Evolutionary conservation across 2,888 invertebrate genomes (phyloP).

Genomic region (Lysandra coridon): DNA sequence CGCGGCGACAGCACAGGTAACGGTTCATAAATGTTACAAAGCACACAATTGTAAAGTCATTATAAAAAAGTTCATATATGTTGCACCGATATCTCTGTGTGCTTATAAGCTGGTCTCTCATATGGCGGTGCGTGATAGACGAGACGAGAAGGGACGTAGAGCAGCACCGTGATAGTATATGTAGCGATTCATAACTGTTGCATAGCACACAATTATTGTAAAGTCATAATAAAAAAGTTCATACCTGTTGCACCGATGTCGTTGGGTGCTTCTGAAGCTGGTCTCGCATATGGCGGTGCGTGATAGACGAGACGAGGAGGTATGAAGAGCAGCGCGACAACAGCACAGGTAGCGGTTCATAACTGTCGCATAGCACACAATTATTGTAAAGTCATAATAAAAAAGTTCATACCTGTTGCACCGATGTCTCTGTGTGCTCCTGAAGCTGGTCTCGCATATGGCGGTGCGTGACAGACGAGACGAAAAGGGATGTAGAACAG

Average conservation of each 20-base stretch:
- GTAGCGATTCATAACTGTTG: no score
- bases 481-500: constrained; percentile 67
- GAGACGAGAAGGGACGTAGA: no score
- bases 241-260: constrained; percentile 69
- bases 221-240: not conserved
- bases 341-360: constrained; percentile 90
- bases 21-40: constrained; percentile 74
- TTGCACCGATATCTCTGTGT: no score
- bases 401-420: constrained; percentile 53
- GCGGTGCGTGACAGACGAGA: constrained; percentile 72
- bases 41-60: not conserved
- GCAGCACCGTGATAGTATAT: no score
- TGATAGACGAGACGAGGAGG: constrained; percentile 70
- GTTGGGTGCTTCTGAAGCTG: constrained; percentile 82
- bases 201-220: no score
- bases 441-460: constrained; percentile 77
- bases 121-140: no score
- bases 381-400: not conserved
- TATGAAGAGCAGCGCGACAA: constrained; percentile 77
- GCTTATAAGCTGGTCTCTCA: no score
- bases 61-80: no score
- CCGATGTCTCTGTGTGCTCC: constrained; percentile 81
- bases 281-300: constrained; percentile 74
- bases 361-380: no score
- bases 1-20: constrained; percentile 90